Evolutionary conservation across 2,113 vertebrate species (phyloP).

Genomic region (Zosterops japonicus): DNA sequence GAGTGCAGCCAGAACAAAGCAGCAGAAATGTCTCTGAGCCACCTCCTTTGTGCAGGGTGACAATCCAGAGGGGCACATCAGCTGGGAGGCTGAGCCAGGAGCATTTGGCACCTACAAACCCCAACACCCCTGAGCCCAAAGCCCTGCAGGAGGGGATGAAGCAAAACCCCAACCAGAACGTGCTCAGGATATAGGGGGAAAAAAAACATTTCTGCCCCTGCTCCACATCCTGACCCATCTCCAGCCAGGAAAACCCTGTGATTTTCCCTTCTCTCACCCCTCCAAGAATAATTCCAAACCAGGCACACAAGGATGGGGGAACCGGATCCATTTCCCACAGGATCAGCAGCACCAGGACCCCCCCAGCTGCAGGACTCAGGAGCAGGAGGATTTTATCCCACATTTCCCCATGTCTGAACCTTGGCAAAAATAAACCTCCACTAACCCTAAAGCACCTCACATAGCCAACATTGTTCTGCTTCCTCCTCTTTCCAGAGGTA

Average conservation of each 20-base stretch:
- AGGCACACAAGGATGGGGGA: not conserved
- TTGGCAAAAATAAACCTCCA: not conserved
- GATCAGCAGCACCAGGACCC: not conserved
- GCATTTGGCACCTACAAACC: not conserved
- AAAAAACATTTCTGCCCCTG: not conserved
- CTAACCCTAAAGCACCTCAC: not conserved
- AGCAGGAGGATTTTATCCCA: not conserved
- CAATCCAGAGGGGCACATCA: not conserved
- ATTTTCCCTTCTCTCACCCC: not conserved
- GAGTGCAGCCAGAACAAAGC: not conserved
- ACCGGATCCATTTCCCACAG: not conserved
- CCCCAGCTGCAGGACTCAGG: not conserved
- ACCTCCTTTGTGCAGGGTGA: fast-evolving
- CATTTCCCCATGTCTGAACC: not conserved
- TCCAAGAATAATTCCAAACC: not conserved
- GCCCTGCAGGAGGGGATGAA: not conserved
- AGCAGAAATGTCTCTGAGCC: not conserved
- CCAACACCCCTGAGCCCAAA: not conserved
- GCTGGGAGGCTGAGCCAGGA: not conserved
- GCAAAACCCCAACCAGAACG: not conserved
- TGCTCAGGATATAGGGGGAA: not conserved
- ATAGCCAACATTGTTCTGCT: not conserved
- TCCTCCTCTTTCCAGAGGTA: not conserved
- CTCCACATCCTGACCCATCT: not conserved
- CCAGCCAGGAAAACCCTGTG: not conserved